Evolutionary conservation across 2,888 invertebrate species (phyloP).

Genomic region (Ormyrus rosae): DNA sequence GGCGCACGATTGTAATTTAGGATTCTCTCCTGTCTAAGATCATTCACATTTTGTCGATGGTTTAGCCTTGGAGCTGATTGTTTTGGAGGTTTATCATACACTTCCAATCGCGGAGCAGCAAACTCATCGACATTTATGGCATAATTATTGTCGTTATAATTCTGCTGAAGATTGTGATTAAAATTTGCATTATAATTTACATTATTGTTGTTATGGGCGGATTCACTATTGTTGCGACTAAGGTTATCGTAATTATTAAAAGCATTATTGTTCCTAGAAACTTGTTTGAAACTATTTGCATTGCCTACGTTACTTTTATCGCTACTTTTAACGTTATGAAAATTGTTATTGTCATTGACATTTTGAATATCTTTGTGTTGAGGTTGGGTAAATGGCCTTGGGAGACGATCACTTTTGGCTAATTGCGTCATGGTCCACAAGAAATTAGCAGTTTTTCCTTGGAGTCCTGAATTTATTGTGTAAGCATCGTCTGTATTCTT

Average conservation of each 20-base stretch:
- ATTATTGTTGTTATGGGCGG: neutral
- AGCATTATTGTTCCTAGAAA: neutral
- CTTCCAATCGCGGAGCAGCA: conserved; percentile 27
- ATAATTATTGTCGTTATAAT: conserved; percentile 11
- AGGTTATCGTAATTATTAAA: neutral
- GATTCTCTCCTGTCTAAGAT: conserved; percentile 19
- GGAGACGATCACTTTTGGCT: conserved; percentile 40
- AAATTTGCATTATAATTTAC: neutral
- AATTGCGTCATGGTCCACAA: conserved; percentile 44
- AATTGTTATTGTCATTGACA: conserved; percentile 1
- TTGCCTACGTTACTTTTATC: conserved; percentile 3
- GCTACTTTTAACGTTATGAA: conserved; percentile 2
- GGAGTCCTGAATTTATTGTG: conserved; percentile 41
- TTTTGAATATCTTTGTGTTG: neutral
- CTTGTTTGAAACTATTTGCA: neutral
- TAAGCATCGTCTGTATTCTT: conserved; percentile 12
- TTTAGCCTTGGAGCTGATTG: neutral
- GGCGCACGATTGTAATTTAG: neutral
- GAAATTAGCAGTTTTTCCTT: conserved; percentile 38
- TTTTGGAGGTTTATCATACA: neutral
- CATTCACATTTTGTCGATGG: neutral
- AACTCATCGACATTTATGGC: conserved; percentile 27
- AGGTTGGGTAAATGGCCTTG: conserved; percentile 58
- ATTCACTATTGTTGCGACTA: too few relatives aligned
- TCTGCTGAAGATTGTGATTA: conserved; percentile 14